A percentile compares a stretch with the other conserved stretches of the same genome.
phyloP scores from a whole-genome alignment of 1,140 invertebrate species.

The Musca domestica region DNA sequence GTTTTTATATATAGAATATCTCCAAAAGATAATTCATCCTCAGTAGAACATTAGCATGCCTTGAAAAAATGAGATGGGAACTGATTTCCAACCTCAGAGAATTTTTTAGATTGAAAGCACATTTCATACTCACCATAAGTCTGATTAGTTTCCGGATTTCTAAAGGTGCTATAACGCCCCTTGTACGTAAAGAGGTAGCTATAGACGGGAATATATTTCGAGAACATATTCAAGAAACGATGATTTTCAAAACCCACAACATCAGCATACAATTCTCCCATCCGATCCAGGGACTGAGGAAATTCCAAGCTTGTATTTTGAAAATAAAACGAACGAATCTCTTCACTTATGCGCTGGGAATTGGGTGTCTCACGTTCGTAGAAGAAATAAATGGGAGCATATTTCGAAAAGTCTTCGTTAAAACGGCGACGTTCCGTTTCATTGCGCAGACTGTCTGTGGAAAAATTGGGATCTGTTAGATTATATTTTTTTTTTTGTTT shows the following conservation, averaged over 20 bases:
- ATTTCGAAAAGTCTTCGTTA: constrained; percentile 56
- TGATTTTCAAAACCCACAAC: constrained; percentile 56
- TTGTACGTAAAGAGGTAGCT: constrained; percentile 60
- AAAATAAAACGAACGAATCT: constrained; percentile 36
- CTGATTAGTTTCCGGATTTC: constrained; percentile 45
- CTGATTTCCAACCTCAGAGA: too few species aligned
- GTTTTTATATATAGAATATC: too few species aligned
- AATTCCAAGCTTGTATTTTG: constrained; percentile 22
- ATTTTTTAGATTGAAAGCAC: too few species aligned
- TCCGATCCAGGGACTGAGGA: constrained; percentile 31
- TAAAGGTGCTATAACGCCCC: constrained; percentile 57
- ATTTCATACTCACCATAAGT: constrained; percentile 49
- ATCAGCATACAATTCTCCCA: constrained; percentile 56
- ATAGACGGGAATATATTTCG: constrained; percentile 55
- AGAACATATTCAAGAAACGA: constrained; percentile 54
- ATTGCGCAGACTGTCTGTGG: constrained; percentile 35
- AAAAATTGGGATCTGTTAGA: not conserved
- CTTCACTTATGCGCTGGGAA: constrained; percentile 51
- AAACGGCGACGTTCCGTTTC: constrained; percentile 35
- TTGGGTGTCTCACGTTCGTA: constrained; percentile 56
- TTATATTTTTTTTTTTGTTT: not conserved
- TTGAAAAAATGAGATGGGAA: too few species aligned
- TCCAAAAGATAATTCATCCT: too few species aligned
- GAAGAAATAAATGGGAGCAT: constrained; percentile 57
- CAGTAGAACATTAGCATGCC: too few species aligned